Evolutionary conservation across 2,797 vertebrate species (phyloP), one percentile per base, ranked within the genome.

Genomic region (Liparis tanakae): DNA sequence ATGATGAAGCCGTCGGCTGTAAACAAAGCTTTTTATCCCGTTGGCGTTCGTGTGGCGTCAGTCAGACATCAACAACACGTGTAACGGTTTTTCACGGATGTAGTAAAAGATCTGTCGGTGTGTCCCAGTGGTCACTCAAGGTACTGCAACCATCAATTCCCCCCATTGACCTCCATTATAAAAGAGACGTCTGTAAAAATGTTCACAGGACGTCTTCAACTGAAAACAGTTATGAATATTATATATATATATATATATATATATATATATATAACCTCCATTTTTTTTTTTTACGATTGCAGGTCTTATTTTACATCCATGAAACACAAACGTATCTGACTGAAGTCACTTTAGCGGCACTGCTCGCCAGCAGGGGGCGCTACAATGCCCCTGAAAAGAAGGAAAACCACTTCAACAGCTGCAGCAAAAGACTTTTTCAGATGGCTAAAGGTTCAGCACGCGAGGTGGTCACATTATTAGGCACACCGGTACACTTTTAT

Each of bases 291-390:
- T n/a, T n/a, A n/a, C n/a, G n/a, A n/a, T 44, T 1, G 18, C 58
- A 67, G 64, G 10, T 83, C 60, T 67, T 7, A 10, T 53, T 33
- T 76, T 67, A 41, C 70, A 61, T 76, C 44, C 67, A 54, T 61
- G 41, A 78, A 69, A 67, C 58, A 43, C 10, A 20, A 50, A 54
- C 36, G 17, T 13, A 4, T 67, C 20, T 44, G 70, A 22, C 64
- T 18, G 36, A 39, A 39, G 53, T 46, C 43, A 4, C 37, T 15
- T 18, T 20, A 71, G 39, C 65, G 22, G 1, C 71, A 46, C 51
- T 9, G 61, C 51, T 70, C 44, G 13, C 34, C 67, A 78, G 79
- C 74, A 70, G 36, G 44, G 10, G 57, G 65, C 39, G 56, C 30
- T 51, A 34, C 34, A 41, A 3, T 20, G 17, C 20, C 7, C 33